These are phyloP conservation scores for Phataginus tricuspis DNA, from an alignment of 2,797 vertebrate species.

Conservation along the genomic window DNA sequence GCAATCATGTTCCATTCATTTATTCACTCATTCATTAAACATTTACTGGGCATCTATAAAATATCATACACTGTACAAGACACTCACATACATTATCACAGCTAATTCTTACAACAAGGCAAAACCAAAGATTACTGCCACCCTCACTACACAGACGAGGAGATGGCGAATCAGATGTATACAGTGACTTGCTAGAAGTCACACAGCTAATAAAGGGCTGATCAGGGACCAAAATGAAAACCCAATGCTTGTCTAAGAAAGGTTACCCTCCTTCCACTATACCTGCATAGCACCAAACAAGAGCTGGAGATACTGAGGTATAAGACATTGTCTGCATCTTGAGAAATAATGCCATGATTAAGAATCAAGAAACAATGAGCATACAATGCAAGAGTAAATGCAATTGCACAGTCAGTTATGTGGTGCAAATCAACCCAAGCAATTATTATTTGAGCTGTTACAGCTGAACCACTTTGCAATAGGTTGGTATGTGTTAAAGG, in stretches of 20 bases:
- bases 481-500: background rate
- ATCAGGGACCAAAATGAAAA: background rate
- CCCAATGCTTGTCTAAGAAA: background rate
- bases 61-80: background rate
- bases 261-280: background rate
- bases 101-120: background rate
- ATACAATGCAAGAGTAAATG: conserved; percentile 47
- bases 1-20: background rate
- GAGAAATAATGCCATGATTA: conserved; percentile 41
- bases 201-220: background rate
- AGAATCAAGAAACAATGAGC: conserved; percentile 27
- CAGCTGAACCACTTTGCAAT: background rate
- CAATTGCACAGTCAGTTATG: background rate
- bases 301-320: background rate
- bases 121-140: background rate
- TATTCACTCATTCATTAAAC: background rate
- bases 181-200: background rate
- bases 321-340: conserved; percentile 13
- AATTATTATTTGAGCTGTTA: background rate
- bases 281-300: background rate
- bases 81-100: background rate
- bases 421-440: background rate
- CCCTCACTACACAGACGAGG: background rate
- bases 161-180: background rate
- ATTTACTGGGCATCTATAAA: background rate